Evolutionary conservation across 2,888 invertebrate genomes (phyloP), one percentile per base, ranked within the genome.

Genomic region (Drosophila suboccidentalis): DNA sequence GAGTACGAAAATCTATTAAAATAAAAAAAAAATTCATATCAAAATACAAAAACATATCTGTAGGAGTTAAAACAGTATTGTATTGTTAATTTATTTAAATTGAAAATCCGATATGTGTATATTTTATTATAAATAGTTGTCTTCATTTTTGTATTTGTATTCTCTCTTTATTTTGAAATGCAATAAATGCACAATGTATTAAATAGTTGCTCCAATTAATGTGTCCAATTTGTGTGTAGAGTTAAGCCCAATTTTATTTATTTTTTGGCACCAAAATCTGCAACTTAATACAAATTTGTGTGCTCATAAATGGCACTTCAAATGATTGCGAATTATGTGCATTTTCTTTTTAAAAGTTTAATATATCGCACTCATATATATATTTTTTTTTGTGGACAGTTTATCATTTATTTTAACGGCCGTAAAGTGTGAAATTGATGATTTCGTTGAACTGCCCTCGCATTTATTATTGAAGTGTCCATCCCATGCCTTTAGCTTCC

Each of bases 401-500:
- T 36, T 19, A 36, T 4, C 9, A 36, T 19, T 34, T 32, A 4
- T 10, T 4, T 26, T 54, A 41, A 4, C 8, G 13, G 1, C 9
- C 19, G 9, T 44, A 4, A 34, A 44, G 26, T 46, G 1, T 5
- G 38, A 10, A 60, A n/a, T 59, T 38, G 47, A 26, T 39, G 47
- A 59, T 32, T 47, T 19, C 6, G 36, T 62, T n/a, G 36, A 11
- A 9, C 78, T 44, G 19, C 77, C 78, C 77, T 78, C 77, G 77
- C 54, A 63, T 49, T 57, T 78, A 63, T 59, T 69, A 65, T 69
- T 69, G 59, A 69, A 69, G 69, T 69, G 69, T 69, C 54, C 69
- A 65, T 58, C 36, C 36, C 58, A 44, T 29, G 65, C 13, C 38
- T 44, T 64, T 58, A 13, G 6, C n/a, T 41, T 38, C 47, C 54